Conservation (phyloP, 2,797 vertebrate genomes). For the Sus cebifrons region DNA sequence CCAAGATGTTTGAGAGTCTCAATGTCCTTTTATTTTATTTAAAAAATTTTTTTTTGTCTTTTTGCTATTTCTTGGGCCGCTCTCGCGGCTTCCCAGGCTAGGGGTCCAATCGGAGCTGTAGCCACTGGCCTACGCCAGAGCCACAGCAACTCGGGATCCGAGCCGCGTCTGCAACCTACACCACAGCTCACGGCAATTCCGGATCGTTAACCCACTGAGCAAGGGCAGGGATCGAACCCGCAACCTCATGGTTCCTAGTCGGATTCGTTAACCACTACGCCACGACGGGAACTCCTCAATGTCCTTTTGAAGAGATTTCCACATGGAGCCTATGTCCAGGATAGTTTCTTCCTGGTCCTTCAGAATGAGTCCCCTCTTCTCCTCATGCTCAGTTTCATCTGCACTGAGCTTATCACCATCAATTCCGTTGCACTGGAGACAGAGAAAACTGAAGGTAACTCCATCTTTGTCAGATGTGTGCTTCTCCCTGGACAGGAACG, state of each 20-base stretch:
- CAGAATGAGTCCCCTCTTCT: slow-evolving; percentile 97
- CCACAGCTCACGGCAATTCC: no score
- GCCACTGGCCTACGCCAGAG: no score
- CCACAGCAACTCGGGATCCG: no score
- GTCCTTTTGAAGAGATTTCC: slow-evolving; percentile 95
- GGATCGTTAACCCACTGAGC: no score
- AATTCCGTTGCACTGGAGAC: slow-evolving; percentile 95
- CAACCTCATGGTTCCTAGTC: no score
- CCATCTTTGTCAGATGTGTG: fast-evolving
- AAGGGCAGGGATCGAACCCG: no score
- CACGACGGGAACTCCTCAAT: slow-evolving; percentile 46
- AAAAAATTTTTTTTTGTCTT: no score
- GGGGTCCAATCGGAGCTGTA: no score
- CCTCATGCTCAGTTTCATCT: slow-evolving; percentile 98
- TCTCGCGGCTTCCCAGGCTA: no score
- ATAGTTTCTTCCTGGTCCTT: slow-evolving; percentile 96
- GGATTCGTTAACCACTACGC: no score
- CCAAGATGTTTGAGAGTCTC: slow-evolving; percentile 88
- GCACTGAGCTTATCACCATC: slow-evolving; percentile 95
- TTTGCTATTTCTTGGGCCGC: no score
- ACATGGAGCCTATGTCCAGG: slow-evolving; percentile 93
- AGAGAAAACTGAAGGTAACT: slow-evolving; percentile 96
- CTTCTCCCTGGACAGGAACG: not conserved
- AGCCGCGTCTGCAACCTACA: no score
- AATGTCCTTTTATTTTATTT: slow-evolving; percentile 88